Evolutionary conservation across 2,113 vertebrate genomes (phyloP).

Genomic region (Pedetes capensis): DNA sequence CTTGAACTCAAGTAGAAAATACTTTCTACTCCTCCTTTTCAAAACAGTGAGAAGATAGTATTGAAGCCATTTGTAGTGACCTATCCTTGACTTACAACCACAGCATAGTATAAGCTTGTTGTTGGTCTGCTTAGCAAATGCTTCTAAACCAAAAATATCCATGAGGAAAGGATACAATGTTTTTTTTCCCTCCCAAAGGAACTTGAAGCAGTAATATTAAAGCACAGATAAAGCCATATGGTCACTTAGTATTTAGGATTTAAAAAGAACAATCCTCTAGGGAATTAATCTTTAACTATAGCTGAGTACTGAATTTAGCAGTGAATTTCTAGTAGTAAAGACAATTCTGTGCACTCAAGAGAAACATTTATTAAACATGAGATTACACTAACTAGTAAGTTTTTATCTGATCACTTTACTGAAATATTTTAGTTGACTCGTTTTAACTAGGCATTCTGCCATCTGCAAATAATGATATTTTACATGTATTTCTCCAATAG

Average conservation of each 20-base stretch:
- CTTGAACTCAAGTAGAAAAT: not conserved
- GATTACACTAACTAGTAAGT: not conserved
- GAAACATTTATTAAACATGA: constrained; percentile 42
- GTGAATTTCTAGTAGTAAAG: not conserved
- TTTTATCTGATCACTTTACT: constrained; percentile 15
- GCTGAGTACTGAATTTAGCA: not conserved
- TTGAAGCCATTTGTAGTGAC: not conserved
- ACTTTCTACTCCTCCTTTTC: not conserved
- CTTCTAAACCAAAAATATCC: constrained; percentile 21
- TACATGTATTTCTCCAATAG: not conserved
- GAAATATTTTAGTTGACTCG: constrained; percentile 26
- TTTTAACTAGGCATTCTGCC: constrained; percentile 36
- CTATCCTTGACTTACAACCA: not conserved
- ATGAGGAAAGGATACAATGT: not conserved
- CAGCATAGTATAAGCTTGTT: not conserved
- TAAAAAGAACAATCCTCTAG: not conserved
- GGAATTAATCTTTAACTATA: not conserved
- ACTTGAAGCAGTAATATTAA: not conserved
- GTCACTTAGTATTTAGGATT: not conserved
- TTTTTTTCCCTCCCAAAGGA: not conserved
- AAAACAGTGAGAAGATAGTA: not conserved
- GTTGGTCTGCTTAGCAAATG: not conserved
- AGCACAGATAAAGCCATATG: not conserved
- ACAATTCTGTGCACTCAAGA: constrained; percentile 29
- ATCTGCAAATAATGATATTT: constrained; percentile 8